These are phyloP conservation scores for Archaeoteleia sp. DNA, from an alignment of 2,888 invertebrate genomes.

Conservation along the genomic window DNA sequence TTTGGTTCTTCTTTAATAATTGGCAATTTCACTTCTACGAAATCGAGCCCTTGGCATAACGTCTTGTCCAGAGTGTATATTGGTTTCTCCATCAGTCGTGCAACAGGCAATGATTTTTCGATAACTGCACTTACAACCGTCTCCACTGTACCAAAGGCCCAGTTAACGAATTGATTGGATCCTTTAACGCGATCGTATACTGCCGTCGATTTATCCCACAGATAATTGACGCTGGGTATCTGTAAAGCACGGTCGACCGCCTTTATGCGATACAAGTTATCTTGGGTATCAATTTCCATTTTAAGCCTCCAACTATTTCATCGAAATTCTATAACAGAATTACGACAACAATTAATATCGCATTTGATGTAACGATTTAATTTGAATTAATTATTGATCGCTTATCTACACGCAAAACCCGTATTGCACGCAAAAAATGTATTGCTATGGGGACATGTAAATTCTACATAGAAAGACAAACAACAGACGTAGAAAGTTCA, in stretches of 20 bases:
- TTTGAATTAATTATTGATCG: too few species aligned
- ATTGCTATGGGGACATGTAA: too few species aligned
- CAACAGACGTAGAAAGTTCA: too few species aligned
- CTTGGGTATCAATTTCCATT: slow-evolving; percentile 60
- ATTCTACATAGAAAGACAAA: too few species aligned
- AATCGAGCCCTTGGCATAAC: slow-evolving; percentile 81
- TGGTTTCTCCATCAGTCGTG: slow-evolving; percentile 75
- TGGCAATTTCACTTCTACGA: slow-evolving; percentile 80
- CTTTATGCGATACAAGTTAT: slow-evolving; percentile 70
- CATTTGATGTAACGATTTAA: too few species aligned
- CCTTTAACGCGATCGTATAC: slow-evolving; percentile 79
- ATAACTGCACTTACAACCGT: slow-evolving; percentile 60
- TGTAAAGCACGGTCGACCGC: slow-evolving; percentile 77
- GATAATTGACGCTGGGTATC: slow-evolving; percentile 77
- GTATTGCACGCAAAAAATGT: too few species aligned
- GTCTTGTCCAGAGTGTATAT: slow-evolving; percentile 80
- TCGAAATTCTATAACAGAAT: slow-evolving; percentile 15
- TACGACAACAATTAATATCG: too few species aligned
- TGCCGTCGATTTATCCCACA: slow-evolving; percentile 78
- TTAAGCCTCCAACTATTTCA: slow-evolving; percentile 12
- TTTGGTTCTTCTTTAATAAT: slow-evolving; percentile 80
- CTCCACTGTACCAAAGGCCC: slow-evolving; percentile 83
- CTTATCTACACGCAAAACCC: too few species aligned
- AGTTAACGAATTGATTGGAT: slow-evolving; percentile 80
- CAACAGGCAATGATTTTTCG: slow-evolving; percentile 66